phyloP scores from a whole-genome alignment of 2,113 vertebrate species.

The Budorcas taxicolor region DNA sequence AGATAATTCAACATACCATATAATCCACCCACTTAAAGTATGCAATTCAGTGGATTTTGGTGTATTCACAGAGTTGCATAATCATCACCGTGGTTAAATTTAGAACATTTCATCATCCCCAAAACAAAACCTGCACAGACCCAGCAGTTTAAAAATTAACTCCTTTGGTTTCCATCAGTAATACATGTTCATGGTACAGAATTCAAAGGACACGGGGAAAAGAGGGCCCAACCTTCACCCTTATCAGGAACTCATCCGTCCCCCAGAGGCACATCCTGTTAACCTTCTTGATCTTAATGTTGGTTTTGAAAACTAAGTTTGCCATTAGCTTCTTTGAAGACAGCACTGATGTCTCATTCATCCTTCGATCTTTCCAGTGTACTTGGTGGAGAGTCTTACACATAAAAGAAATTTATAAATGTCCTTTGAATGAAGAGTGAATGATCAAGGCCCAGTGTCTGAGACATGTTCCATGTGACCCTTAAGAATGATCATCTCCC shows the following conservation, averaged over 20 bases:
- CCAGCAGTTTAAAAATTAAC: background rate
- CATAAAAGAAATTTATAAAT: background rate
- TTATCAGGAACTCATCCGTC: background rate
- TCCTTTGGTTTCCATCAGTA: background rate
- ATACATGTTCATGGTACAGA: background rate
- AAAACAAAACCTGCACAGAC: background rate
- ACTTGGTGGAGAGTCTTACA: background rate
- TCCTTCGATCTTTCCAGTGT: background rate
- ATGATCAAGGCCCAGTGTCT: background rate
- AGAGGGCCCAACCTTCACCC: background rate
- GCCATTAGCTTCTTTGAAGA: background rate
- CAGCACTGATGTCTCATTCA: background rate
- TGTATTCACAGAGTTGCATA: background rate
- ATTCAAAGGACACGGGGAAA: background rate
- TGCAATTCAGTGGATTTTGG: background rate
- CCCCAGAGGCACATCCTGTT: background rate
- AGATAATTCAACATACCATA: background rate
- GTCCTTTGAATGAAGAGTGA: background rate
- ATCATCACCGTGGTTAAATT: background rate
- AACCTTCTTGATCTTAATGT: background rate
- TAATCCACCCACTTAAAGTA: background rate
- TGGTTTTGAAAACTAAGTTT: slow-evolving; percentile 18
- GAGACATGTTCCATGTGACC: background rate
- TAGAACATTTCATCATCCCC: background rate
- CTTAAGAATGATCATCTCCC: background rate